Base-by-base conservation (phyloP, 2,113 vertebrate species). In the Willisornis vidua region DNA sequence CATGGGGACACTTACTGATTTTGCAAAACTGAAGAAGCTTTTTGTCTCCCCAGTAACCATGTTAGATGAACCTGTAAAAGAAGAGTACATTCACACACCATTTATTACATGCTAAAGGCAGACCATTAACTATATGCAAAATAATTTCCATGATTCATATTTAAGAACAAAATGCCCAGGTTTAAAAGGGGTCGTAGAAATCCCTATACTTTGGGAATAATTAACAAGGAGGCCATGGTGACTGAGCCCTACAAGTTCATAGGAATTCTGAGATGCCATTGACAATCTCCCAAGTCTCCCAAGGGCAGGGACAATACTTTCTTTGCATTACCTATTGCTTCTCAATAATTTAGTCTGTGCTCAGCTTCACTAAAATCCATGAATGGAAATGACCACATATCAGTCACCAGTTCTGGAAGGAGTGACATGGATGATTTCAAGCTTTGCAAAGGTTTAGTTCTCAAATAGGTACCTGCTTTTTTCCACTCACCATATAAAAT, bases 21-120 rank as follows among this genome's bases (percentile, higher is more conserved):
- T 99, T 92, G 99, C 99, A 98, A 99, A 99, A 98, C 99, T 99
- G 98, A 99, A 99, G 98, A 99, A 99, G 98, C 99, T 99, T 98
- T 99, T 99, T 96, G 99, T 99, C 97, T 99, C 99, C 93, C 99
- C 99, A 70, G 99, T 99, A 92, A 99, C 99, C 99, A 99, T 99
- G 97, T 99, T 99, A 96, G 99, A 99, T 29, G 99, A 99, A 94
- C 99, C 99, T 99, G 98, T 65, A 98, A 98, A 94, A 85, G 43
- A 87, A 12, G 33, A 92, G 26, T 16, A 85, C 28, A 49, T 75
- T 46, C 54, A 85, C 17, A 89, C 20, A 51, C 4, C 45, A 19
- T 19, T 59, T 55, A 73, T 14, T 61, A 59, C 41, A 68, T 23
- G 51, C 45, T 41, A 48, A 23, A 61, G 84, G 59, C 37, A 65